These are phyloP conservation scores for Lindbergichthys nudifrons DNA, from an alignment of 2,797 vertebrate genomes.

Conservation along the genomic window DNA sequence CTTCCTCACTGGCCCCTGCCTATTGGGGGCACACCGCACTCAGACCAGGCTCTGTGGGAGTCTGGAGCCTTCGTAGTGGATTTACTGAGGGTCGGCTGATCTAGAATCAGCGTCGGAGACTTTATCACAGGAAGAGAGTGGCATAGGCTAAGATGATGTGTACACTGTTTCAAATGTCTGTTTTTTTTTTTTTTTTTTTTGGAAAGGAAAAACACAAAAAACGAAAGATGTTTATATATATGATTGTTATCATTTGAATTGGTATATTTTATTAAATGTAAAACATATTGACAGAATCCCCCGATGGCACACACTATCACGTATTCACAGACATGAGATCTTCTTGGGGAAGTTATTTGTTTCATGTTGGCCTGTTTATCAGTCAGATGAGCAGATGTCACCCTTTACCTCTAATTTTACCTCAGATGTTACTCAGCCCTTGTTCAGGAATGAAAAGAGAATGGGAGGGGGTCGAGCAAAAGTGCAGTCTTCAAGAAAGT, in stretches of 20 bases:
- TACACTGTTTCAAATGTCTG: slow-evolving; percentile 83
- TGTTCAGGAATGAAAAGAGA: slow-evolving; percentile 23
- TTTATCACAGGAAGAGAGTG: slow-evolving; percentile 53
- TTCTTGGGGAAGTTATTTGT: slow-evolving; percentile 71
- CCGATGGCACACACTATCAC: slow-evolving; percentile 69
- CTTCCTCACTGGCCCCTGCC: slow-evolving; percentile 74
- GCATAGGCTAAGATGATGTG: slow-evolving; percentile 77
- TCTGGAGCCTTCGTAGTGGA: slow-evolving; percentile 72
- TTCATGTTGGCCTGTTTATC: slow-evolving; percentile 73
- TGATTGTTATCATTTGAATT: slow-evolving; percentile 83
- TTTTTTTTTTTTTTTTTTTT: slow-evolving; percentile 73
- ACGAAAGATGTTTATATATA: slow-evolving; percentile 84
- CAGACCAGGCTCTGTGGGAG: slow-evolving; percentile 71
- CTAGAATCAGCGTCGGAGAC: slow-evolving; percentile 55
- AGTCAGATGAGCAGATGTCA: slow-evolving; percentile 78
- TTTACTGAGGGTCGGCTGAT: slow-evolving; percentile 64
- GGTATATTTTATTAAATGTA: slow-evolving; percentile 85
- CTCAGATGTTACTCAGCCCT: slow-evolving; percentile 78
- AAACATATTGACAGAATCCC: slow-evolving; percentile 77
- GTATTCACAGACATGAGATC: slow-evolving; percentile 70
- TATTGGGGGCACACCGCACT: slow-evolving; percentile 67
- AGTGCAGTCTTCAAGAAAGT: slow-evolving; percentile 39
- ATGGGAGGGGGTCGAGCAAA: slow-evolving; percentile 10
- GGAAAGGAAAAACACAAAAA: slow-evolving; percentile 75
- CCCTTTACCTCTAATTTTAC: slow-evolving; percentile 85